Conservation (phyloP, 2,797 vertebrate genomes). For the Pteronotus mesoamericanus region DNA sequence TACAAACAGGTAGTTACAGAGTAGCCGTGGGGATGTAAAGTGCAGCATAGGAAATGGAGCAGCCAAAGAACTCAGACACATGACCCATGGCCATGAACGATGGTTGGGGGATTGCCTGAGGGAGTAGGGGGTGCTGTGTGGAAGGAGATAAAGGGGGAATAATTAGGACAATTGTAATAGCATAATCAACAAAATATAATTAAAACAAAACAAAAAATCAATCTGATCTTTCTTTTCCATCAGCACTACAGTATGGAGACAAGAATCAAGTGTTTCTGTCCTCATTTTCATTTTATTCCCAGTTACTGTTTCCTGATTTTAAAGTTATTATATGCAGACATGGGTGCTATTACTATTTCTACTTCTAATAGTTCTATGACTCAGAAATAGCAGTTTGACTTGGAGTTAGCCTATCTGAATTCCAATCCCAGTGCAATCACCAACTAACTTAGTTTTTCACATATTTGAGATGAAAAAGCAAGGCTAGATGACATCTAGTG, state of each 20-base stretch:
- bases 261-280: slow-evolving; percentile 76
- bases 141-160: too few species aligned
- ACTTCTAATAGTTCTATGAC: neutral
- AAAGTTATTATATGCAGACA: slow-evolving; percentile 36
- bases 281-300: slow-evolving; percentile 75
- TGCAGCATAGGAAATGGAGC: neutral
- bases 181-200: too few species aligned
- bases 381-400: neutral
- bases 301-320: slow-evolving; percentile 63
- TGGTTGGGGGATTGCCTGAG: too few species aligned
- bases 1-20: too few species aligned
- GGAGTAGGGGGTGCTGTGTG: too few species aligned
- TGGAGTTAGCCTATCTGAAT: neutral
- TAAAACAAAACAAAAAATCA: neutral
- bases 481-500: neutral
- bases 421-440: neutral
- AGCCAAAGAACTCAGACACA: neutral
- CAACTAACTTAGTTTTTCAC: neutral
- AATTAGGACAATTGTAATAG: too few species aligned
- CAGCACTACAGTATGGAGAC: slow-evolving; percentile 73
- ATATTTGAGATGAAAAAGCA: neutral
- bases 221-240: slow-evolving; percentile 11
- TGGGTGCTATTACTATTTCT: neutral
- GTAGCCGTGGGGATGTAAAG: too few species aligned
- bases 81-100: too few species aligned